Percentiles rank a stretch among this genome's conserved stretches.
Conservation (phyloP, 2,888 invertebrate species). For the Unio pictorum region DNA sequence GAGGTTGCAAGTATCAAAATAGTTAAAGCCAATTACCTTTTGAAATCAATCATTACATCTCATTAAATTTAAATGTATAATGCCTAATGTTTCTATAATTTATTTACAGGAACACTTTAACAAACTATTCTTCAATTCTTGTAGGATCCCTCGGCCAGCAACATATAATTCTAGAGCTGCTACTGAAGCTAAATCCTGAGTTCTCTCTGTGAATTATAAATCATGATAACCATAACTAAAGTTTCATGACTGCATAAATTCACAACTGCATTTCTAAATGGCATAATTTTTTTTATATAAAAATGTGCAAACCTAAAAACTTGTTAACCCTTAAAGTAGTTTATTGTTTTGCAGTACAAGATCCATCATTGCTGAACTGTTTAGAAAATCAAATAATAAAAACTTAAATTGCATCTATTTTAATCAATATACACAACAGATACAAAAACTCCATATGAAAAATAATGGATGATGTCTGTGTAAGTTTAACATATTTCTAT, state of each 20-base stretch:
- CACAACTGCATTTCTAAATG: neutral
- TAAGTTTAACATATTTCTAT: too few relatives aligned
- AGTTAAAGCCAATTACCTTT: neutral
- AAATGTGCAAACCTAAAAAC: neutral
- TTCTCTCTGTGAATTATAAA: constrained; percentile 39
- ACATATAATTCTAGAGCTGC: constrained; percentile 34
- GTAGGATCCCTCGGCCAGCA: constrained; percentile 65
- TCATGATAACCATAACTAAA: neutral
- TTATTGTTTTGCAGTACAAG: too few relatives aligned
- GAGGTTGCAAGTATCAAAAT: neutral
- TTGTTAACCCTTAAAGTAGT: neutral
- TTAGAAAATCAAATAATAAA: too few relatives aligned
- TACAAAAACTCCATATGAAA: too few relatives aligned
- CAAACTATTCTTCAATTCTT: constrained; percentile 13
- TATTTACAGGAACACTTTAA: neutral
- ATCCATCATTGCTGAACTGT: too few relatives aligned
- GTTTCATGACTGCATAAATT: neutral
- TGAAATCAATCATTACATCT: neutral
- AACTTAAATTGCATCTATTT: too few relatives aligned
- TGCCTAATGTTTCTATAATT: neutral
- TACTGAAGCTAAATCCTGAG: constrained; percentile 59
- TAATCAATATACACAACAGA: too few relatives aligned
- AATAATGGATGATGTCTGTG: too few relatives aligned
- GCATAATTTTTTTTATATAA: neutral
- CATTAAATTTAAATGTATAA: neutral